These are phyloP conservation scores for Dascyllus trimaculatus DNA, from an alignment of 2,113 vertebrate genomes.

Conservation along the genomic window DNA sequence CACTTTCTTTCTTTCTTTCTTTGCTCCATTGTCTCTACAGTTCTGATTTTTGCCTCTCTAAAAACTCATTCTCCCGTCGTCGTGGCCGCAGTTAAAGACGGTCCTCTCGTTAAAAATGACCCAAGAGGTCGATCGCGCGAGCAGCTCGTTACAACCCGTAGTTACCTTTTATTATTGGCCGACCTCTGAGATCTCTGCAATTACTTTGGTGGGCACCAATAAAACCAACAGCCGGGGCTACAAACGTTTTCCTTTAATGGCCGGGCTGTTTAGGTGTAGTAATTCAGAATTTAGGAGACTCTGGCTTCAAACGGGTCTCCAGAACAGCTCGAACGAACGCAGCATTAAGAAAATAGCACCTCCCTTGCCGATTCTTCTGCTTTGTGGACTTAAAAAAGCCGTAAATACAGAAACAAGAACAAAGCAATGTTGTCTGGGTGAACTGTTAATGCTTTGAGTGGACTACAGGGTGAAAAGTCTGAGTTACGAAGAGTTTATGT, in stretches of 20 bases:
- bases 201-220: neutral
- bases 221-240: neutral
- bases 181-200: neutral
- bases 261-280: neutral
- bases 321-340: too few species aligned
- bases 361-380: too few species aligned
- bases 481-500: too few species aligned
- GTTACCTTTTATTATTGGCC: neutral
- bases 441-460: too few species aligned
- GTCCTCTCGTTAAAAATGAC: neutral
- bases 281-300: neutral
- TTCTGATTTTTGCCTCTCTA: neutral
- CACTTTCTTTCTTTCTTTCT: slow-evolving; percentile 9
- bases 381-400: too few species aligned
- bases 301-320: neutral
- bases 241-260: neutral
- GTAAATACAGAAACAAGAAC: too few species aligned
- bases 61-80: neutral
- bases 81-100: neutral
- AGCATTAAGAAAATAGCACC: too few species aligned
- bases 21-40: slow-evolving; percentile 23
- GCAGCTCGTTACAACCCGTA: neutral
- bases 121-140: neutral
- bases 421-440: too few species aligned
- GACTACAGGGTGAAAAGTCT: too few species aligned